phyloP scores from a whole-genome alignment of 2,888 invertebrate species.

The Eudiplozoon nipponicum region DNA sequence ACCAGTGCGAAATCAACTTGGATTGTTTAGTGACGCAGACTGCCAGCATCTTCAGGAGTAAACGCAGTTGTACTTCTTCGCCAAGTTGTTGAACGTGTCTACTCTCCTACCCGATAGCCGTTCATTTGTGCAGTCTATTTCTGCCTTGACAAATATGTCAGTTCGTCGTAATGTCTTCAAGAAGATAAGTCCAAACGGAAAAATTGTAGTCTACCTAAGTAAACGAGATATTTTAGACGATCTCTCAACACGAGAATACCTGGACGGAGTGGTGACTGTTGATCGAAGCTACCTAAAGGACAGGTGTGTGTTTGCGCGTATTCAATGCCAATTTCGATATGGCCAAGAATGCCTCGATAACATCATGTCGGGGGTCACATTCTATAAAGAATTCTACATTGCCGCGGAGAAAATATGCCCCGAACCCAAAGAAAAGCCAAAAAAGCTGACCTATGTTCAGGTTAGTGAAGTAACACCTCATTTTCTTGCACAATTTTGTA shows the following conservation, averaged over 20 bases:
- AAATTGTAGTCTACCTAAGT: slow-evolving; percentile 12
- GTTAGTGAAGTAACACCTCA: too few relatives aligned
- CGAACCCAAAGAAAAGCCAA: background rate
- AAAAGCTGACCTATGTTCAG: slow-evolving; percentile 8
- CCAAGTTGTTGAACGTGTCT: too few relatives aligned
- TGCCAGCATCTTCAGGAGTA: too few relatives aligned
- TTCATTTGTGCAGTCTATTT: too few relatives aligned
- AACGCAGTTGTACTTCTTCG: too few relatives aligned
- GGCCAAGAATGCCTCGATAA: slow-evolving; percentile 14
- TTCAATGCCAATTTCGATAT: slow-evolving; percentile 14
- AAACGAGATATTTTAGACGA: slow-evolving; percentile 15
- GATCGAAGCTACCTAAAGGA: slow-evolving; percentile 8
- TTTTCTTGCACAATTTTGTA: too few relatives aligned
- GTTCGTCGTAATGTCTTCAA: slow-evolving; percentile 13
- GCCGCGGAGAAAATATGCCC: slow-evolving; percentile 7
- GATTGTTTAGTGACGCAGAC: too few relatives aligned
- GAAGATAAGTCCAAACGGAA: slow-evolving; percentile 11
- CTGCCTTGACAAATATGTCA: slow-evolving; percentile 7
- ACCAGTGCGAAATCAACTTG: too few relatives aligned
- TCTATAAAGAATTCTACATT: slow-evolving; percentile 14
- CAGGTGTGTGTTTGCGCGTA: slow-evolving; percentile 12
- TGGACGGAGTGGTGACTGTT: slow-evolving; percentile 11
- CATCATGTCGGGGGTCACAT: slow-evolving; percentile 11
- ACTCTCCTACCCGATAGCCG: too few relatives aligned
- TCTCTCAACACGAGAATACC: slow-evolving; percentile 11